A percentile compares a stretch with the other conserved stretches of the same genome.
These are phyloP conservation scores for Anastrepha obliqua DNA, from an alignment of 1,140 invertebrate genomes.

Conservation along the genomic window DNA sequence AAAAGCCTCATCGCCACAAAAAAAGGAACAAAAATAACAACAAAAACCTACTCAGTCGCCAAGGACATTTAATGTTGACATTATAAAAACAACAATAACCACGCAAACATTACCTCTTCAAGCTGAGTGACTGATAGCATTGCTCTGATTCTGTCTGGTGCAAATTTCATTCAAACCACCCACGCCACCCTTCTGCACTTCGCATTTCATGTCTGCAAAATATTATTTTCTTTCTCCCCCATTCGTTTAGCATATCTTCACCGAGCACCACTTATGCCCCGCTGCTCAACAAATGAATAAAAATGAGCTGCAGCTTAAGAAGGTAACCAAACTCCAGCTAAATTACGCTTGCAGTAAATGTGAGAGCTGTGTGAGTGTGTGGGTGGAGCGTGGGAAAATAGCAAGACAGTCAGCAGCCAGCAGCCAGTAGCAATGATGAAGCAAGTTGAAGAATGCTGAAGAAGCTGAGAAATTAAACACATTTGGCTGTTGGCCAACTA, in stretches of 20 bases:
- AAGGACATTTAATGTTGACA: conserved; percentile 4
- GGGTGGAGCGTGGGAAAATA: conserved; percentile 40
- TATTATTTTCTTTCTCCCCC: background rate
- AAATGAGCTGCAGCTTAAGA: conserved; percentile 35
- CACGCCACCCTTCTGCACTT: background rate
- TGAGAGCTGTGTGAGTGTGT: background rate
- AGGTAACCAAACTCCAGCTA: conserved; percentile 9
- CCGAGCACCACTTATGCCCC: background rate
- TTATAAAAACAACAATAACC: background rate
- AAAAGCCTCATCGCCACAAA: background rate
- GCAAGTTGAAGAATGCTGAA: background rate
- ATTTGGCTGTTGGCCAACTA: conserved; percentile 49
- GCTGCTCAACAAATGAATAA: background rate
- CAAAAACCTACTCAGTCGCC: background rate
- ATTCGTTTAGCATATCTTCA: too few species aligned
- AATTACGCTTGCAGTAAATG: background rate
- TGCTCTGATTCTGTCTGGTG: conserved; percentile 38
- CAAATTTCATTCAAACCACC: background rate
- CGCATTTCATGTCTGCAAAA: background rate
- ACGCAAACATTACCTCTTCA: background rate
- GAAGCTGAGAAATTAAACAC: conserved; percentile 52
- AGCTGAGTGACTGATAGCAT: conserved; percentile 40
- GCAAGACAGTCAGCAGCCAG: background rate
- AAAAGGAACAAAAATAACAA: conserved; percentile 1
- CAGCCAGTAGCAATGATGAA: background rate